Percentiles rank a stretch among this genome's conserved stretches.
Conservation (phyloP, 1,140 invertebrate species). For the Eumeta japonica region DNA sequence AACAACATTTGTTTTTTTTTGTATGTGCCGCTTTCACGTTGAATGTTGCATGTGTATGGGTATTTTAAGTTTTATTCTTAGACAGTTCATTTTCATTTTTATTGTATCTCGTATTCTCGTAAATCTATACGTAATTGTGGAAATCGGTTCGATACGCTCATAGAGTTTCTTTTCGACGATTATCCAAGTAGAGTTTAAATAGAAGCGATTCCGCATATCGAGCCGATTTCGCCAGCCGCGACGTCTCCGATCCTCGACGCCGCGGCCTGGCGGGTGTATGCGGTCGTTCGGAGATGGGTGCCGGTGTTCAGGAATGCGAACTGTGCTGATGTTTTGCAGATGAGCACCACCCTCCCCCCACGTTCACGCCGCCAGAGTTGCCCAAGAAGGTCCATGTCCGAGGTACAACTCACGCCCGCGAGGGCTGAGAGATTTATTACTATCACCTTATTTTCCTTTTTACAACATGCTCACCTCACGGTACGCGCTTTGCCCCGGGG, state of each 20-base stretch:
- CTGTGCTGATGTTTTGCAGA: conserved; percentile 83
- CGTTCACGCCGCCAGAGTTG: conserved; percentile 94
- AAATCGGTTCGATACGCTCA: no score
- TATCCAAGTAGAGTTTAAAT: no score
- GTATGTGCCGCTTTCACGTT: conserved; percentile 28
- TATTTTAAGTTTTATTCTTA: conserved; percentile 4
- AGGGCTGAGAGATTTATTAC: conserved; percentile 43
- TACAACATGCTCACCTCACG: no score
- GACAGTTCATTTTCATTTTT: conserved; percentile 4
- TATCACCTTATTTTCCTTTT: conserved; percentile 35
- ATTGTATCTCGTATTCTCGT: background rate
- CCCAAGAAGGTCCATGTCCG: conserved; percentile 94
- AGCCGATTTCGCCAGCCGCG: no score
- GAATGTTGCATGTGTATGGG: conserved; percentile 39
- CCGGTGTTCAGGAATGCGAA: conserved; percentile 59
- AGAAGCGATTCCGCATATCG: no score
- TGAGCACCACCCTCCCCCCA: conserved; percentile 90
- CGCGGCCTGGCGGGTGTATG: no score
- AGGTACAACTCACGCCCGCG: conserved; percentile 69
- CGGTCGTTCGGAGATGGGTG: conserved; percentile 37
- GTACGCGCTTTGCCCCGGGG: no score
- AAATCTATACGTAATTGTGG: no score
- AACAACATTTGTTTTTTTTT: conserved; percentile 23
- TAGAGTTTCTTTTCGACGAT: no score
- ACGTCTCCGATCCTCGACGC: no score